Conservation (phyloP, 1,140 invertebrate species). For the Rhyzopertha dominica region DNA sequence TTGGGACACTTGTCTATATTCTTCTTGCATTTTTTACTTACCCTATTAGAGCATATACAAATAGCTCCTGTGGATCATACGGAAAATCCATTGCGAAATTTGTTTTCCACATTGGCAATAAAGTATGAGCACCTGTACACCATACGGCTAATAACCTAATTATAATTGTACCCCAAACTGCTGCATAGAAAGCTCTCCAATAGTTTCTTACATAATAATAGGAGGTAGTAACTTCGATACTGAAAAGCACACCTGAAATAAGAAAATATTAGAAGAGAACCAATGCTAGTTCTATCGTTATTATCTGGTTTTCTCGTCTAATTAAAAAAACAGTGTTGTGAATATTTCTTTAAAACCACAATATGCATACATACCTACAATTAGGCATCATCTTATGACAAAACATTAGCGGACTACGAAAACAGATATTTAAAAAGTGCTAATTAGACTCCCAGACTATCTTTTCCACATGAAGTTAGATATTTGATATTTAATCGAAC, state of each 20-base stretch:
- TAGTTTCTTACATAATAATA: conserved; percentile 98
- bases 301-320: no score
- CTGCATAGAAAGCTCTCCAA: conserved; percentile 97
- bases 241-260: conserved; percentile 96
- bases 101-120: conserved; percentile 91
- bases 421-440: no score
- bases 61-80: conserved; percentile 93
- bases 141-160: conserved; percentile 90
- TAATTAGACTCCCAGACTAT: no score
- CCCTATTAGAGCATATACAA: conserved; percentile 93
- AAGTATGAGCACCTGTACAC: conserved; percentile 90
- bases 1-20: no score
- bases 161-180: conserved; percentile 92
- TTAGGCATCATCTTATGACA: no score
- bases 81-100: conserved; percentile 92
- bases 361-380: no score
- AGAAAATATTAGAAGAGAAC: background rate
- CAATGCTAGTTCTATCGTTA: conserved; percentile 1
- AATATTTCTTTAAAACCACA: no score
- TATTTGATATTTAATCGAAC: no score
- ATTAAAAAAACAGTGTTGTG: no score
- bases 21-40: conserved; percentile 46
- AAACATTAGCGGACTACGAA: no score
- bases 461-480: no score
- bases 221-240: conserved; percentile 97